phyloP scores from a whole-genome alignment of 2,888 invertebrate genomes.

The Xestia xanthographa region DNA sequence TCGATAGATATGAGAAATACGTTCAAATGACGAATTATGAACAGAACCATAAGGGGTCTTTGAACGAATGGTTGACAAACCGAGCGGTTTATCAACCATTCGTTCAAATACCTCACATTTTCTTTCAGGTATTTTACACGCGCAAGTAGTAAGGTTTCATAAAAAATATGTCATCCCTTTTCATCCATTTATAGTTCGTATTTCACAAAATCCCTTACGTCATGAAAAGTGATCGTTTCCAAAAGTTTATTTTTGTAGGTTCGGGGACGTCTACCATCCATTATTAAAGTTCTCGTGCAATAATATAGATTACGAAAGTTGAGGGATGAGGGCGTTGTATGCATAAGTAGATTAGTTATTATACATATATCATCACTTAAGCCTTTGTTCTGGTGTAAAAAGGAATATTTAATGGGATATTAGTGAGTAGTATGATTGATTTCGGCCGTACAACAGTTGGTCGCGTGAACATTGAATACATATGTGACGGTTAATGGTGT shows the following conservation, averaged over 20 bases:
- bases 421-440: constrained; percentile 45
- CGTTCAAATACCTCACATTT: background rate
- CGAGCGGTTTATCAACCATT: no score
- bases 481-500: constrained; percentile 34
- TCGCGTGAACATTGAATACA: constrained; percentile 45
- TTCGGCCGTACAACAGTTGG: constrained; percentile 41
- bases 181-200: constrained; percentile 54
- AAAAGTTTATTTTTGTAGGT: constrained; percentile 51
- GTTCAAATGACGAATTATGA: background rate
- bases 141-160: constrained; percentile 41
- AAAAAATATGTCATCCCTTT: constrained; percentile 62
- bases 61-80: constrained; percentile 6
- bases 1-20: background rate
- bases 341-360: constrained; percentile 37
- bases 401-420: constrained; percentile 47
- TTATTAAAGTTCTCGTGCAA: constrained; percentile 45
- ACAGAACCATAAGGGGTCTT: background rate
- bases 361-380: constrained; percentile 24
- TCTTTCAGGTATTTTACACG: constrained; percentile 38
- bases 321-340: constrained; percentile 21
- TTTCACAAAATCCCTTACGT: constrained; percentile 61
- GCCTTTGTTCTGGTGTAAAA: constrained; percentile 37
- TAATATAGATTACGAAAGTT: constrained; percentile 46
- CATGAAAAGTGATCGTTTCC: constrained; percentile 49
- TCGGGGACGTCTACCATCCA: constrained; percentile 22